These are phyloP conservation scores for Rhinatrema bivittatum DNA, from an alignment of 2,797 vertebrate species.

Conservation along the genomic window DNA sequence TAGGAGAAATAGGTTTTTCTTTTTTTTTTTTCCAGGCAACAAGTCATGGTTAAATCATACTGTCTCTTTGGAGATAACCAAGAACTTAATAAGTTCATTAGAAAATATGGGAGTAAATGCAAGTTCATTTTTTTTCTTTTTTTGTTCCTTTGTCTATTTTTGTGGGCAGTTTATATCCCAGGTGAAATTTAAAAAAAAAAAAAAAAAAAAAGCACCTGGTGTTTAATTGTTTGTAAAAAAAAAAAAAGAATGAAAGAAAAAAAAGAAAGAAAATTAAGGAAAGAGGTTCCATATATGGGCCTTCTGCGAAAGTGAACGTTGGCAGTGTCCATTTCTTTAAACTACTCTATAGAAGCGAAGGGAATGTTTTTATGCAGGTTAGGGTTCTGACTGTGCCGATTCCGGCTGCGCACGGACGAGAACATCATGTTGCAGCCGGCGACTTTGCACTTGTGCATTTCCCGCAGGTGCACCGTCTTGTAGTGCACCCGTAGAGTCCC, in stretches of 20 bases:
- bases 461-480: constrained; percentile 93
- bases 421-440: constrained; percentile 97
- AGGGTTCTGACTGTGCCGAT: constrained; percentile 96
- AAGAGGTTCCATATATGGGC: constrained; percentile 16
- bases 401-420: constrained; percentile 92
- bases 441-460: constrained; percentile 98
- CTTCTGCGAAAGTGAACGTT: constrained; percentile 53
- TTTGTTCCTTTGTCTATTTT: constrained; percentile 23
- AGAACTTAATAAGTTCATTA: constrained; percentile 42
- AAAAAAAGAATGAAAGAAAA: constrained; percentile 51
- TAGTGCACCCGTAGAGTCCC: constrained; percentile 95
- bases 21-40: constrained; percentile 79
- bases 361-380: constrained; percentile 96
- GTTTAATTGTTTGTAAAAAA: constrained; percentile 41
- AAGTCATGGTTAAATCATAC: constrained; percentile 75
- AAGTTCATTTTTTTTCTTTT: constrained; percentile 10
- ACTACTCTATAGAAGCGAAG: constrained; percentile 83
- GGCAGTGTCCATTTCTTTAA: constrained; percentile 49
- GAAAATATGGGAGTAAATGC: constrained; percentile 45
- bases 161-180: constrained; percentile 23
- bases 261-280: constrained; percentile 47
- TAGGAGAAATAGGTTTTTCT: constrained; percentile 50
- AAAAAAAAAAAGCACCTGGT: constrained; percentile 63
- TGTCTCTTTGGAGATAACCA: constrained; percentile 79
- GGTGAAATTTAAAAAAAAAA: constrained; percentile 60